phyloP scores from a whole-genome alignment of 2,888 invertebrate genomes.

The Minunthozetes semirufus region DNA sequence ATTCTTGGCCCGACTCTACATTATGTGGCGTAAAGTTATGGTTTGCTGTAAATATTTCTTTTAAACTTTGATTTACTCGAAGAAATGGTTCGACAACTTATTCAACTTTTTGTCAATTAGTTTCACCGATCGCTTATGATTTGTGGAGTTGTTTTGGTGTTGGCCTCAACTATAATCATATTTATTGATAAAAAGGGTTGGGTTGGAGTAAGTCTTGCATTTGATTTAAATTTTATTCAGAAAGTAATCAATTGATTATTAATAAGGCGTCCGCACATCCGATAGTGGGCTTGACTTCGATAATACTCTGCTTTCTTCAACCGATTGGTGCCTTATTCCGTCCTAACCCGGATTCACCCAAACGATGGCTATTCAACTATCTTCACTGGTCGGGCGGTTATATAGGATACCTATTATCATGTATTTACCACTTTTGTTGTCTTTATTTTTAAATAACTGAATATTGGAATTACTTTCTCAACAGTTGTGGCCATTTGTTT shows the following conservation, averaged over 20 bases:
- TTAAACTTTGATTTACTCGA: not conserved
- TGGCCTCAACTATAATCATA: constrained; percentile 70
- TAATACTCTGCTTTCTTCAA: constrained; percentile 57
- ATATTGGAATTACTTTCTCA: not conserved
- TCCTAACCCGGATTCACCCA: constrained; percentile 74
- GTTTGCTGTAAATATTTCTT: constrained; percentile 70
- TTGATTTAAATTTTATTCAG: not conserved
- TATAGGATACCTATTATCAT: constrained; percentile 72
- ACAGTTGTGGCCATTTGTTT: constrained; percentile 48
- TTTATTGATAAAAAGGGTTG: constrained; percentile 60
- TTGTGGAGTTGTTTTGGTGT: constrained; percentile 68
- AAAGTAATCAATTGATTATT: not conserved
- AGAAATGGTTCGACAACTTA: not conserved
- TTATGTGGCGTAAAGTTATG: constrained; percentile 81
- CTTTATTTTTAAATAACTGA: too few relatives aligned
- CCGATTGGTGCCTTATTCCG: constrained; percentile 79
- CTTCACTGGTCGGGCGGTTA: constrained; percentile 82
- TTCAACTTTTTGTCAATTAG: constrained; percentile 51
- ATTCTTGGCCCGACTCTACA: constrained; percentile 75
- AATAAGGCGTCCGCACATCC: constrained; percentile 25
- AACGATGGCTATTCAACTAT: constrained; percentile 81
- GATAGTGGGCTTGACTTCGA: constrained; percentile 33
- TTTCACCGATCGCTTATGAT: constrained; percentile 81
- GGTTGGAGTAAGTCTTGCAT: constrained; percentile 48
- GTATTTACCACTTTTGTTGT: constrained; percentile 44